Evolutionary conservation across 2,888 invertebrate species (phyloP), one percentile per base, ranked within the genome.

Genomic region (Horisme vitalbata): DNA sequence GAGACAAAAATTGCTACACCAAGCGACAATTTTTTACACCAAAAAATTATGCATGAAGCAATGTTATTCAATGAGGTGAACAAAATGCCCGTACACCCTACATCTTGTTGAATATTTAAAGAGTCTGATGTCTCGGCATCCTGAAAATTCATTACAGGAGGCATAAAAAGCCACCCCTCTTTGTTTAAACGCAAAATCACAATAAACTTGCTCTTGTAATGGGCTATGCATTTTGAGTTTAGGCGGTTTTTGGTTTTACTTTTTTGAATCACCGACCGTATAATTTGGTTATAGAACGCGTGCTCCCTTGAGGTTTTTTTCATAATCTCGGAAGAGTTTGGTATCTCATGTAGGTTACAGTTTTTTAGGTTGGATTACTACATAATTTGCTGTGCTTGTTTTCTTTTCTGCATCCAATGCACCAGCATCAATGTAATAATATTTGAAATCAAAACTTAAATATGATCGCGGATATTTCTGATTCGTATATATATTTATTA

Each of bases 161-260:
- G 66, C 80, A 85, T 85, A 84, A 85, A 83, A 18, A 59, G 62
- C 71, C 63, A 59, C 72, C 83, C 76, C 78, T 78, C 78, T 82
- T 86, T 83, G 83, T 86, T 86, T 87, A 85, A 88, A 80, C 81
- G 74, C 75, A 80, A 83, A 86, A 86, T 83, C 83, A 85, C 86
- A 83, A 85, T 88, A 87, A 87, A 86, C 76, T 80, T 75, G 62
- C 64, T 75, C 73, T 55, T 78, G 77, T 84, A 83, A 86, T 80
- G 72, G 79, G 62, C 77, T 78, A 80, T 84, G 80, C 79, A 84
- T 83, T 80, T 83, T 80, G 70, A 75, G 75, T 63, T 59, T 41
- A 18, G 28, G 41, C 59, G 59, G 45, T 56, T 57, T 64, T 51
- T 48, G 54, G 57, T 64, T 72, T 74, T 75, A 71, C 69, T 64